Evolutionary conservation across 2,888 invertebrate species (phyloP).

Genomic region (Metellina segmentata): DNA sequence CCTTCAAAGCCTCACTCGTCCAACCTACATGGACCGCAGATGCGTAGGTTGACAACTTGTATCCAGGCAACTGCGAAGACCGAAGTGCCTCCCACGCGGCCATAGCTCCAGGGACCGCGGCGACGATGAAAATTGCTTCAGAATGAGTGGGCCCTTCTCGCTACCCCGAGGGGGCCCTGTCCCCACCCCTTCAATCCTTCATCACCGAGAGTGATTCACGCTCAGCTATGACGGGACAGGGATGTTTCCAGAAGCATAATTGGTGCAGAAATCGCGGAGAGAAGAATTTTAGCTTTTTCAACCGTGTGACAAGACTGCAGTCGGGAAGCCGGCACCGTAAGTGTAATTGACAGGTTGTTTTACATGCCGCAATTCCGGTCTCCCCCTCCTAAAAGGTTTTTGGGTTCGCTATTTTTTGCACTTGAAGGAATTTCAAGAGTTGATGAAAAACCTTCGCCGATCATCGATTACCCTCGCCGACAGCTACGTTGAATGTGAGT

Average conservation of each 20-base stretch:
- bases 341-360: constrained; percentile 76
- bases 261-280: constrained; percentile 50
- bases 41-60: constrained; percentile 22
- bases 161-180: constrained; percentile 20
- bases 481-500: background rate
- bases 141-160: constrained; percentile 59
- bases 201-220: constrained; percentile 66
- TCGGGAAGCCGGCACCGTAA: constrained; percentile 45
- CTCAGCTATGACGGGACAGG: constrained; percentile 23
- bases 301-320: background rate
- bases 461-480: background rate
- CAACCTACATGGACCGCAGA: background rate
- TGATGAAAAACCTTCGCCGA: background rate
- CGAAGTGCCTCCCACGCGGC: constrained; percentile 8
- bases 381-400: background rate
- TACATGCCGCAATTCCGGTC: constrained; percentile 68
- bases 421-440: background rate
- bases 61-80: background rate
- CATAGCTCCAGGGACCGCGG: constrained; percentile 47
- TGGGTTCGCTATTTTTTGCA: background rate
- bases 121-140: constrained; percentile 55
- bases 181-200: constrained; percentile 60
- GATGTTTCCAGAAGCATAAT: constrained; percentile 46
- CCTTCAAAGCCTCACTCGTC: background rate
- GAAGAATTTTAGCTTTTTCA: constrained; percentile 5